phyloP scores from a whole-genome alignment of 2,113 vertebrate genomes.

The Nymphicus hollandicus region DNA sequence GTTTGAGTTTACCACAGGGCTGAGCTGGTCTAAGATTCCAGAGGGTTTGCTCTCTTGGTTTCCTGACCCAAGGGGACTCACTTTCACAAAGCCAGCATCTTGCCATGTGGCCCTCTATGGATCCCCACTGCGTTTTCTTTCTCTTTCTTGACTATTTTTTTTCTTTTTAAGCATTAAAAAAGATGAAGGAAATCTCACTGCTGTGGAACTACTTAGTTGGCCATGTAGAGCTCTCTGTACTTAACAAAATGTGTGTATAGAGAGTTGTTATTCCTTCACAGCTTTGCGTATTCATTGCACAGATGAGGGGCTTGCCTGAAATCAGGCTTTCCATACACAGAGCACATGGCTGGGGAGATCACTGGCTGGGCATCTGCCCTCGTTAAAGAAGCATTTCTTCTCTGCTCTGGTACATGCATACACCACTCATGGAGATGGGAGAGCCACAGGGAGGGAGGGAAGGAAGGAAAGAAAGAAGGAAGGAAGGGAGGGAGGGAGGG shows the following conservation, averaged over 20 bases:
- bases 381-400: neutral
- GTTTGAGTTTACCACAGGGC: neutral
- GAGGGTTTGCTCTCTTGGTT: neutral
- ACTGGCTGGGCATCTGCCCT: accelerated
- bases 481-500: neutral
- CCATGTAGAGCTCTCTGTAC: neutral
- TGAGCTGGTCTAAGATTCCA: neutral
- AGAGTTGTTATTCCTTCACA: neutral
- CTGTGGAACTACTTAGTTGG: neutral
- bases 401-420: accelerated
- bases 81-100: neutral
- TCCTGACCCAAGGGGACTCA: neutral
- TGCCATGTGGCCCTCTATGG: neutral
- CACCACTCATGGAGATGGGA: neutral
- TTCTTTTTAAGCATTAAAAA: neutral
- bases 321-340: neutral
- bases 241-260: neutral
- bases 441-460: neutral
- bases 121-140: neutral
- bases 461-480: neutral
- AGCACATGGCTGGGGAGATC: neutral
- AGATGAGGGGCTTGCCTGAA: neutral
- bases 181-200: neutral
- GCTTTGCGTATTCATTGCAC: neutral
- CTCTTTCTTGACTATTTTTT: neutral